These are phyloP conservation scores for Synanthedon myopaeformis DNA, from an alignment of 2,888 invertebrate genomes.

Conservation along the genomic window DNA sequence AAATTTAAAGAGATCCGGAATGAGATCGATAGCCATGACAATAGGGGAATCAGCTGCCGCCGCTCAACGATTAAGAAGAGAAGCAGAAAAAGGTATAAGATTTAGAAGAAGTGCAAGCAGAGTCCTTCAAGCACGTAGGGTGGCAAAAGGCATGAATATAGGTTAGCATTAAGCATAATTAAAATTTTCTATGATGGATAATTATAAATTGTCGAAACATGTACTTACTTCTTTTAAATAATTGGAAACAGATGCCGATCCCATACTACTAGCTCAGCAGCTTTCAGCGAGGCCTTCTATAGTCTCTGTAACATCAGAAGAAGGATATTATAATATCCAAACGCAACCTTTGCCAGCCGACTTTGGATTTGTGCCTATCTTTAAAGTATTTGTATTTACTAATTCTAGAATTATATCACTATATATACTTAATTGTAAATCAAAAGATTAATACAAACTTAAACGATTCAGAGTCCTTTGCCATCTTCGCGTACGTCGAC, in stretches of 20 bases:
- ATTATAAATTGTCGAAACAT: not conserved
- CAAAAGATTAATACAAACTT: not conserved
- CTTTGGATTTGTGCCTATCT: slow-evolving; percentile 56
- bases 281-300: slow-evolving; percentile 62
- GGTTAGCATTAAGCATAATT: slow-evolving; percentile 20
- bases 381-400: slow-evolving; percentile 29
- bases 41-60: slow-evolving; percentile 60
- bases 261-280: slow-evolving; percentile 57
- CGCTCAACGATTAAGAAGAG: slow-evolving; percentile 50
- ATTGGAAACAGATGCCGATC: slow-evolving; percentile 44
- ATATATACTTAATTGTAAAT: not conserved
- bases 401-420: not conserved
- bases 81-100: slow-evolving; percentile 56
- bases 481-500: slow-evolving; percentile 52
- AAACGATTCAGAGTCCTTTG: slow-evolving; percentile 35
- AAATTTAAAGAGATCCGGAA: slow-evolving; percentile 60
- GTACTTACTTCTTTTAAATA: not conserved
- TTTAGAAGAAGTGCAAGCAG: slow-evolving; percentile 58
- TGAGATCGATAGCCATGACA: slow-evolving; percentile 50
- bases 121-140: slow-evolving; percentile 54
- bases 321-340: slow-evolving; percentile 47
- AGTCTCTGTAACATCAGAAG: slow-evolving; percentile 60
- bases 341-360: slow-evolving; percentile 57
- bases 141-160: slow-evolving; percentile 61
- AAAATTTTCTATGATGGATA: too few species aligned